Conservation (phyloP, 37 sponge, comb jelly and placozoan species). For the Oopsacas minuta region DNA sequence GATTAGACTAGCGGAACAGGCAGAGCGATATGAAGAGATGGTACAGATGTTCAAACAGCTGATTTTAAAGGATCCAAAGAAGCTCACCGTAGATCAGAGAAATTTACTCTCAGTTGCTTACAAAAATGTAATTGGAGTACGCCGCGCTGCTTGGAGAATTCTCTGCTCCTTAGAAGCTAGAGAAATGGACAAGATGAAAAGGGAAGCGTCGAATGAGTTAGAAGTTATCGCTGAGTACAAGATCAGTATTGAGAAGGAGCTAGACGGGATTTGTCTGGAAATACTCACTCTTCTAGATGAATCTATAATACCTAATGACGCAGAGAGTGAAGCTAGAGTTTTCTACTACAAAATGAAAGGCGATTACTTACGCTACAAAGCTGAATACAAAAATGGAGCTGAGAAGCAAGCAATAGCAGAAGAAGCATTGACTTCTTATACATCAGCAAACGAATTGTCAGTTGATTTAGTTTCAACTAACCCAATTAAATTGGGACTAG, state of each 20-base stretch:
- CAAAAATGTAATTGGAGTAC: constrained; percentile 35
- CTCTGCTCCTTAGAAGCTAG: constrained; percentile 16
- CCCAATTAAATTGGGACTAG: neutral
- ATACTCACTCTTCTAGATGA: constrained; percentile 39
- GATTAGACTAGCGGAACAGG: constrained; percentile 28
- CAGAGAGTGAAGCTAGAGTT: constrained; percentile 33
- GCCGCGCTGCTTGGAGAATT: constrained; percentile 25
- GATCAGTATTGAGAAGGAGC: constrained; percentile 35
- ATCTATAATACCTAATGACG: constrained; percentile 38
- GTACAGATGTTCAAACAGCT: constrained; percentile 24
- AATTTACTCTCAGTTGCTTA: constrained; percentile 29
- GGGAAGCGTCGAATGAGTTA: neutral
- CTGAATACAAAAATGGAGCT: neutral
- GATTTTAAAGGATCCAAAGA: neutral
- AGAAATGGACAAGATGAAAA: constrained; percentile 17
- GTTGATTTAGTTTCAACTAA: neutral
- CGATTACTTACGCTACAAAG: neutral
- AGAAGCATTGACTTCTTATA: neutral
- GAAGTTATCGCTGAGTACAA: constrained; percentile 21
- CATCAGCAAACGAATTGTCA: neutral
- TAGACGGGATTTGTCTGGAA: constrained; percentile 35
- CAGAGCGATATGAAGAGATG: constrained; percentile 46
- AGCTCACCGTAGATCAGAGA: constrained; percentile 26
- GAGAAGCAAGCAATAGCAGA: neutral
- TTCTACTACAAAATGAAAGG: constrained; percentile 82